Evolutionary conservation across 2,797 vertebrate species (phyloP).

Genomic region (Syndactyla subalaris): DNA sequence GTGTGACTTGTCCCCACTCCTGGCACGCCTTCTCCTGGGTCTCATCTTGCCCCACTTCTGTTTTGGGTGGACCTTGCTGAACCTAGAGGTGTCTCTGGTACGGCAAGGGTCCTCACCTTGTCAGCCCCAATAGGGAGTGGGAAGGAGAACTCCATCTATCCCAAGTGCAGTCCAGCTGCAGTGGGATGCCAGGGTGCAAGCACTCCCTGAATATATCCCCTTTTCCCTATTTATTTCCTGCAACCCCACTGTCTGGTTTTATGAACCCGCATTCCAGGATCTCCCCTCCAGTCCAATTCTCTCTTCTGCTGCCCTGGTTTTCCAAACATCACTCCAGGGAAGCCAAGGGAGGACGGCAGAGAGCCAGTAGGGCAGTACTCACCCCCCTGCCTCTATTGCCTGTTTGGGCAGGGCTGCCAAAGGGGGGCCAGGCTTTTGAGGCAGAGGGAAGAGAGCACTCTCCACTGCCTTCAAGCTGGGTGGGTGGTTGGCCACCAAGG

Average conservation of each 20-base stretch:
- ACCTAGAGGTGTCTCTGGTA: background rate
- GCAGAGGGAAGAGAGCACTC: background rate
- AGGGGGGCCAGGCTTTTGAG: background rate
- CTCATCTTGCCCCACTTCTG: background rate
- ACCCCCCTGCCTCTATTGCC: background rate
- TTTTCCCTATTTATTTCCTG: conserved; percentile 15
- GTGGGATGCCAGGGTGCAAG: background rate
- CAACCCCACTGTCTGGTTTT: background rate
- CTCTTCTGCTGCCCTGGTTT: background rate
- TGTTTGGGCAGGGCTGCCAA: accelerated
- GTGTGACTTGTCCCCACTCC: background rate
- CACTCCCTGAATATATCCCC: background rate
- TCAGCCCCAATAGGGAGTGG: background rate
- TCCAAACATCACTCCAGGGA: background rate
- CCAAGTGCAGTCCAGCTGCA: background rate
- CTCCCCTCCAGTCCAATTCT: background rate
- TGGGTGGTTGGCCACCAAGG: accelerated
- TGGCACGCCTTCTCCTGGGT: background rate
- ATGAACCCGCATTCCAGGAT: background rate
- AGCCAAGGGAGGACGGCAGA: background rate
- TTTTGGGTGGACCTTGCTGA: background rate
- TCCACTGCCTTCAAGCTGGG: background rate
- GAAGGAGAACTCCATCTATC: background rate
- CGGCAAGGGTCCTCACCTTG: background rate
- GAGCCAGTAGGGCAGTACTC: background rate